Percentiles rank a stretch among this genome's conserved stretches.
Evolutionary conservation across 2,113 vertebrate genomes (phyloP).

Genomic region (Fregetta grallaria): DNA sequence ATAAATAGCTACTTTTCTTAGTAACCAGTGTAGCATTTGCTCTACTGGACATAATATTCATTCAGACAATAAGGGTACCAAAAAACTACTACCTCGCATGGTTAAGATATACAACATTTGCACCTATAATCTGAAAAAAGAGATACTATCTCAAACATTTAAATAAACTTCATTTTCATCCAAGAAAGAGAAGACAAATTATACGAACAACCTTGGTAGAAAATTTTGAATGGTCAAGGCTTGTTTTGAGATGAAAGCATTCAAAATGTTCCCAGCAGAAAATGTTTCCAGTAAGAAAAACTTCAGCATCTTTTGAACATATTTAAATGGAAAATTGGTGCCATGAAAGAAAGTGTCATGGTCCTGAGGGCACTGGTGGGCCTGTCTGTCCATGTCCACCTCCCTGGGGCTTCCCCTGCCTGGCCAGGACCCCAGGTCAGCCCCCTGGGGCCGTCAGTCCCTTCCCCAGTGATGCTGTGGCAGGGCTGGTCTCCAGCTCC

Average conservation of each 20-base stretch:
- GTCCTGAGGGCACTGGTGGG: no score
- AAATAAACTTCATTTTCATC: not conserved
- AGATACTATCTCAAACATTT: not conserved
- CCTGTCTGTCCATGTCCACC: not conserved
- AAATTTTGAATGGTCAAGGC: not conserved
- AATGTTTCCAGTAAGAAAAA: not conserved
- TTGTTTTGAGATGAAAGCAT: not conserved
- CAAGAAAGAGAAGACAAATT: not conserved
- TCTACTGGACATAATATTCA: not conserved
- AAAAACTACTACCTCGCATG: not conserved
- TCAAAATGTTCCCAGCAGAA: not conserved
- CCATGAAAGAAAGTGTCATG: not conserved
- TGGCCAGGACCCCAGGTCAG: not conserved
- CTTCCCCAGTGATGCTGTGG: not conserved
- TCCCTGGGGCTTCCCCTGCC: fast-evolving
- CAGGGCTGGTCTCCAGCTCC: not conserved
- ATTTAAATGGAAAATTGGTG: not conserved
- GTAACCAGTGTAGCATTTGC: not conserved
- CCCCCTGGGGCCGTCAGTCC: not conserved
- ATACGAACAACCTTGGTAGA: not conserved
- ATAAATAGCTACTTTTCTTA: not conserved
- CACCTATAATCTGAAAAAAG: not conserved
- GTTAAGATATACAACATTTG: not conserved
- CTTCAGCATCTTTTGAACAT: not conserved
- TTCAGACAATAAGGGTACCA: not conserved